These are phyloP conservation scores for Lontra canadensis DNA, from an alignment of 2,113 vertebrate species.

Conservation along the genomic window DNA sequence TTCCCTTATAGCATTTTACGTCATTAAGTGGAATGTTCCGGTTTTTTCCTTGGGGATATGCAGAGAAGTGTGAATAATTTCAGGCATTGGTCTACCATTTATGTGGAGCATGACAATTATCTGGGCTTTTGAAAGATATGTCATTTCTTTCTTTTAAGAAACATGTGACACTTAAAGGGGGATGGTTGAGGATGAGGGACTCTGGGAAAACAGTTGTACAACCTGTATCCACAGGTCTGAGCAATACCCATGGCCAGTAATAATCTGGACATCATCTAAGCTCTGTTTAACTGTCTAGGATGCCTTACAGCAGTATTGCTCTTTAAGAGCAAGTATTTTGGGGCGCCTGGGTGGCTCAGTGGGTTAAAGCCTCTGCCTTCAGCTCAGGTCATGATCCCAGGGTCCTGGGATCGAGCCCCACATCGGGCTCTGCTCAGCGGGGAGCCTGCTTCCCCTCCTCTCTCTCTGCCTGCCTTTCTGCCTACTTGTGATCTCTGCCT, in stretches of 20 bases:
- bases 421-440: too few relatives aligned
- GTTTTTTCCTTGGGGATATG: not conserved
- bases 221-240: not conserved
- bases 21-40: not conserved
- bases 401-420: too few relatives aligned
- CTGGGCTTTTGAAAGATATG: not conserved
- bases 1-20: not conserved
- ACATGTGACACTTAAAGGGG: not conserved
- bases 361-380: too few relatives aligned
- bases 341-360: too few relatives aligned
- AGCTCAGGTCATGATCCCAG: too few relatives aligned
- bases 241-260: not conserved
- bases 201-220: not conserved
- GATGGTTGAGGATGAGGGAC: not conserved
- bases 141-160: constrained; percentile 34
- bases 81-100: not conserved
- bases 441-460: too few relatives aligned
- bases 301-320: not conserved
- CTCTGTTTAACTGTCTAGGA: not conserved
- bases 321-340: not conserved
- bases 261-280: not conserved
- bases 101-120: not conserved
- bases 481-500: too few relatives aligned
- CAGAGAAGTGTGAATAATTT: not conserved
- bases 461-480: too few relatives aligned